Percentiles rank a stretch among this genome's conserved stretches.
phyloP scores from a whole-genome alignment of 2,797 vertebrate genomes.

The Gymnothorax javanicus region DNA sequence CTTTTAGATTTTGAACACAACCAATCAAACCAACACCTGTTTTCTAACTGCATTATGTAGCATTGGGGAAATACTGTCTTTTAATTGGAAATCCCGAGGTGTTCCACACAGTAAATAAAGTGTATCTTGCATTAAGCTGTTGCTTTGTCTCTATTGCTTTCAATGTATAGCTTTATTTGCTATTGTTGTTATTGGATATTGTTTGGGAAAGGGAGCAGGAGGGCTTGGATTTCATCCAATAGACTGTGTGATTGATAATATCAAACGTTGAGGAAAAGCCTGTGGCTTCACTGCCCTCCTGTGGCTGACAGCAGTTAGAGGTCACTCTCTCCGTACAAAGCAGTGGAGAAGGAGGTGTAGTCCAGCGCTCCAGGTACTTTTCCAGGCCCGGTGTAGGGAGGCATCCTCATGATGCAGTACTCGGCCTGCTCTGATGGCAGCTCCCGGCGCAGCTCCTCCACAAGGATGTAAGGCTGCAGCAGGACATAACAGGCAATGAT shows the following conservation, averaged over 20 bases:
- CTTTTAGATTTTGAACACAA: background rate
- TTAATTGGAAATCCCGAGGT: constrained; percentile 7
- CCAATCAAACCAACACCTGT: constrained; percentile 8
- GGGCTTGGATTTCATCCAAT: background rate
- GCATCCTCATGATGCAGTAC: constrained; percentile 85
- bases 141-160: constrained; percentile 14
- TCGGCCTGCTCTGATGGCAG: constrained; percentile 84
- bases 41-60: background rate
- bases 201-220: background rate
- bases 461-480: constrained; percentile 79
- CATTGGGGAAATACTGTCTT: background rate
- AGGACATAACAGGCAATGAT: background rate
- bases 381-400: constrained; percentile 72
- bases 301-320: constrained; percentile 57
- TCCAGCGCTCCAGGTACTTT: constrained; percentile 79
- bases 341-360: constrained; percentile 81
- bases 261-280: background rate
- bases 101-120: constrained; percentile 28
- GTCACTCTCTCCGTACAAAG: constrained; percentile 84
- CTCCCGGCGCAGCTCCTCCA: constrained; percentile 81
- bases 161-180: background rate
- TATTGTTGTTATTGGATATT: background rate
- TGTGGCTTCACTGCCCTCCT: background rate
- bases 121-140: constrained; percentile 2
- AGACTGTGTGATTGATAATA: background rate